Base-by-base conservation (phyloP, 1,140 invertebrate species). In the Ostrea denselamellosa region DNA sequence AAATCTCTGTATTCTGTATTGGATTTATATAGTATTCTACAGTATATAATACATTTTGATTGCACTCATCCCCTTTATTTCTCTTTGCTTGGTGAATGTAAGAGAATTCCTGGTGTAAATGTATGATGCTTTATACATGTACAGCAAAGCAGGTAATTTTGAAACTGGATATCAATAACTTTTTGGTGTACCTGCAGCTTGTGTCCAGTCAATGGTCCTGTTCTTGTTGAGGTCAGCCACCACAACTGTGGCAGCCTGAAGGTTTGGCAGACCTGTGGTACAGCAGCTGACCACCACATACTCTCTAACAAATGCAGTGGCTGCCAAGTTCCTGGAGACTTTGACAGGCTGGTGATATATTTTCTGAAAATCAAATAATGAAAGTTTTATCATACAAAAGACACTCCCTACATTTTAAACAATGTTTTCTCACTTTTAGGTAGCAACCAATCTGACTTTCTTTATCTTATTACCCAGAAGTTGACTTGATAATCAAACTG, bases 201-300 rank as follows among this genome's bases (percentile, higher is more conserved):
- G 83, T 19, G 52, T 34, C 88, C 88, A 89, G 82, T 88, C 83
- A 8, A 87, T 77, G n/a, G 86, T 87, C 19, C 83, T 85, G 83
- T 88, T 88, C 83, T 58, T 34, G 92, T 81, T 9, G 88, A 44
- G 2, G 65, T 91, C 65, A 87, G 86, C 68, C 68, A 77, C 68
- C 68, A 77, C 68, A 25, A 77, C 2, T 3, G 68, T 77, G 22
- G 68, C 68, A 17, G 28, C 68, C 68, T 77, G 68, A 10, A 77
- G 68, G 68, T 62, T 8, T 4, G 52, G 7, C 4, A 44, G 54
- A 25, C 34, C 52, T 8, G 25, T 51, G 51, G 85, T 84, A 85
- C 92, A 93, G 65, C 92, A 92, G 9, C 89, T 91, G 14, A 92
- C 90, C 8, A 92, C 90, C 9, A 93, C 89, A 53, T 91, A 82